These are phyloP conservation scores for Grallaria varia DNA, from an alignment of 2,113 vertebrate genomes.

Conservation along the genomic window DNA sequence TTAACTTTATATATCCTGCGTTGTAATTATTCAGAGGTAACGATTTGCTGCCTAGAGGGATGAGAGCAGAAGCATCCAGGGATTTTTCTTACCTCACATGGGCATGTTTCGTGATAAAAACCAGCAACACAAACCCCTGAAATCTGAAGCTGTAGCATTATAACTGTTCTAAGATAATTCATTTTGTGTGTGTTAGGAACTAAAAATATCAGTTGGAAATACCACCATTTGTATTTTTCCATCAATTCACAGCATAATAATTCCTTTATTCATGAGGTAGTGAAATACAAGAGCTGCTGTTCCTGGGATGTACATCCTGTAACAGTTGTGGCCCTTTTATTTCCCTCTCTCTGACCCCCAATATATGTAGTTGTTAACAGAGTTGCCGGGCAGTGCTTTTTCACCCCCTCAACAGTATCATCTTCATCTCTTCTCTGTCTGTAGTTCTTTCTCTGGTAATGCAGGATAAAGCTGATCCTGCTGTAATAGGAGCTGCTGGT, in stretches of 20 bases:
- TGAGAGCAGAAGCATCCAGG: too few species aligned
- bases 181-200: background rate
- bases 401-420: background rate
- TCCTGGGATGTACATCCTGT: background rate
- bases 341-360: background rate
- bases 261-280: background rate
- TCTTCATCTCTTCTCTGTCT: background rate
- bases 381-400: background rate
- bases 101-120: background rate
- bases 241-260: background rate
- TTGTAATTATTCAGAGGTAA: background rate
- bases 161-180: background rate
- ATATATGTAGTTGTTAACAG: background rate
- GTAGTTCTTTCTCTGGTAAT: background rate
- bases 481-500: background rate
- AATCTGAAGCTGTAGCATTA: background rate
- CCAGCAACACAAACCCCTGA: background rate
- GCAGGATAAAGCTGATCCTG: background rate
- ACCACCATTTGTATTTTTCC: too few species aligned
- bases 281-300: rapidly evolving
- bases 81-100: background rate
- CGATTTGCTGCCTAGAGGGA: background rate
- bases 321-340: background rate
- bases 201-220: background rate
- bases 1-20: rapidly evolving